Base-by-base conservation (phyloP, 1,140 invertebrate genomes). In the Tribolium castaneum region DNA sequence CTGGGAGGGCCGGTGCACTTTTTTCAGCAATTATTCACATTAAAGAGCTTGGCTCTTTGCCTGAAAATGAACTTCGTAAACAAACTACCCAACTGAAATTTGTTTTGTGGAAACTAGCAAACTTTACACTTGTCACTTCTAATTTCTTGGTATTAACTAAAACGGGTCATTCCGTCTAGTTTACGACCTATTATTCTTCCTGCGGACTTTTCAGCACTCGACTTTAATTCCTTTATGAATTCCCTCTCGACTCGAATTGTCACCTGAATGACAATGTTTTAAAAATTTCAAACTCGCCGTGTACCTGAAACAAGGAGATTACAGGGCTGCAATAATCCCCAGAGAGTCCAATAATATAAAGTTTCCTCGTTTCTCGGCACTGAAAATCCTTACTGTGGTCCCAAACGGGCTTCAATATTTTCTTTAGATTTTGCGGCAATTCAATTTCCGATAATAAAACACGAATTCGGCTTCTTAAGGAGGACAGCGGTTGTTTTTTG, bases 401-500 rank as follows among this genome's bases (percentile, higher is more conserved):
- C 59, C 75, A 25, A 70, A 70, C 30, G 52, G 59, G 56, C 39
- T 76, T 70, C 35, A 71, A 71, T 76, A 76, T 76, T 76, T 76
- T 66, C 75, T 76, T 76, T 51, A 71, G 75, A 76, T 76, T 76
- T 76, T 35, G 19, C 9, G 12, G 30, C 74, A 76, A 76, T 76
- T 76, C 75, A 52, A 76, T 76, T 71, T 76, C n/a, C 56, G 16
- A 45, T 71, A 70, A 76, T 76, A 76, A 71, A 76, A 70, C 75
- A 76, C 22, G 75, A 76, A 76, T 66, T 66, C 59, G 39, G 25
- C 25, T 22, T 59, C 54, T 59, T 59, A 59, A 59, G 13, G 52
- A 13, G 30, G 19, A 19, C 19, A 45, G n/a, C 39, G 9, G 16
- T 25, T 59, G 16, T 59, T 25, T 59, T 54, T 54, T 54, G 12